Evolutionary conservation across 2,888 invertebrate genomes (phyloP), one percentile per base, ranked within the genome.

Genomic region (Eristalis tenax): DNA sequence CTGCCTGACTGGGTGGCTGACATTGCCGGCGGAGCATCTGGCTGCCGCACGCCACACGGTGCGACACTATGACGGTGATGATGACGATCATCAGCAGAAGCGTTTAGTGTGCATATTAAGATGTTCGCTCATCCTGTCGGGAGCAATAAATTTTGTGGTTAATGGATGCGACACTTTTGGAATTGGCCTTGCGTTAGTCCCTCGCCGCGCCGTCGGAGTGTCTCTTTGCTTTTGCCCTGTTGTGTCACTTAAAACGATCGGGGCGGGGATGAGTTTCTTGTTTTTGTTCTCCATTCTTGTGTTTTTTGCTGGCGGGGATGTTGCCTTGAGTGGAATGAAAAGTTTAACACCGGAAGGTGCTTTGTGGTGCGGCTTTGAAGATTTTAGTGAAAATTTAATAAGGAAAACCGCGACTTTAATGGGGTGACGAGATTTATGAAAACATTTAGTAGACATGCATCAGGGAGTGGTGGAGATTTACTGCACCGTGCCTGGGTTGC

Each of bases 121-220:
- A 87, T 87, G 79, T 79, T 87, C 68, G 68, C 74, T 87, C 79
- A 71, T 87, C 78, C 75, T 75, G 81, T 66, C 75, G 75, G 68
- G 68, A 79, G 87, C 68, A 87, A 87, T 87, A 87, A 87, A 87
- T 87, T 87, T 79, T 87, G 87, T 87, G 87, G 87, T 87, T 87
- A 87, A 87, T 87, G 87, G 87, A 87, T 80, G 76, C 75, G 83
- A 87, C 87, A 87, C 83, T 76, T 71, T 80, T 23, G 76, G 87
- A 87, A 80, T 87, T 83, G 87, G 83, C 43, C 78, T 68, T 57
- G 69, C 77, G 74, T 78, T 82, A 50, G 66, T 65, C 75, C 75
- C 83, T 77, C 83, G 69, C 74, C 78, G 32, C 83, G 69, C 74
- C 78, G 32, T 32, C 10, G 28, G 28, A 2, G 28, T n/a, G 43